Conservation (phyloP, 1,140 invertebrate species). For the Leucophenga varia region DNA sequence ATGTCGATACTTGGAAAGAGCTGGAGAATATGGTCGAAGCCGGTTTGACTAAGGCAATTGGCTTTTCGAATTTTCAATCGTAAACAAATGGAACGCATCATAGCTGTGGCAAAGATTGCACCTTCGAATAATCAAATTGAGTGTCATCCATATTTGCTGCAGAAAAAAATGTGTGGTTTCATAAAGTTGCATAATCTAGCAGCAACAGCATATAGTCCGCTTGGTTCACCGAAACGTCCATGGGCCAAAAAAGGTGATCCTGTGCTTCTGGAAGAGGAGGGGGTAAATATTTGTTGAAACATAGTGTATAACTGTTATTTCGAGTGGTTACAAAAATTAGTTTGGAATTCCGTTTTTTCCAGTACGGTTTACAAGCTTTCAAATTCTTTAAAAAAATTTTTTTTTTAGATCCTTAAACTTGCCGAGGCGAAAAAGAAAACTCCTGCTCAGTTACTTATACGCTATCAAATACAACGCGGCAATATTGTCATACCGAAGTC, state of each 20-base stretch:
- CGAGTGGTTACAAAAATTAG: too few species aligned
- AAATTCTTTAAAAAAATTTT: too few species aligned
- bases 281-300: too few species aligned
- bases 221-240: slow-evolving; percentile 69
- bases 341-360: too few species aligned
- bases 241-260: slow-evolving; percentile 73
- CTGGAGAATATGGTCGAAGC: slow-evolving; percentile 73
- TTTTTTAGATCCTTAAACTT: too few species aligned
- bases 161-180: slow-evolving; percentile 68
- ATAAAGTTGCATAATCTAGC: slow-evolving; percentile 66
- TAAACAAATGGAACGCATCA: slow-evolving; percentile 70
- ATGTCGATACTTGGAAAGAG: slow-evolving; percentile 78
- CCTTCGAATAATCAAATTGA: slow-evolving; percentile 78
- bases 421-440: slow-evolving; percentile 68
- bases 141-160: slow-evolving; percentile 74
- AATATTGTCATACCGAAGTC: slow-evolving; percentile 66
- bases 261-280: slow-evolving; percentile 64
- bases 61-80: slow-evolving; percentile 85
- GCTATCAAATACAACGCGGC: slow-evolving; percentile 67
- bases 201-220: slow-evolving; percentile 77
- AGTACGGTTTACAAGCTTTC: too few species aligned
- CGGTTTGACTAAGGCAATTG: slow-evolving; percentile 74
- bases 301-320: too few species aligned
- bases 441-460: slow-evolving; percentile 71
- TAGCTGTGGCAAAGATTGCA: slow-evolving; percentile 66